Base-by-base conservation (phyloP, 2,113 vertebrate genomes). In the Struthidea cinerea region DNA sequence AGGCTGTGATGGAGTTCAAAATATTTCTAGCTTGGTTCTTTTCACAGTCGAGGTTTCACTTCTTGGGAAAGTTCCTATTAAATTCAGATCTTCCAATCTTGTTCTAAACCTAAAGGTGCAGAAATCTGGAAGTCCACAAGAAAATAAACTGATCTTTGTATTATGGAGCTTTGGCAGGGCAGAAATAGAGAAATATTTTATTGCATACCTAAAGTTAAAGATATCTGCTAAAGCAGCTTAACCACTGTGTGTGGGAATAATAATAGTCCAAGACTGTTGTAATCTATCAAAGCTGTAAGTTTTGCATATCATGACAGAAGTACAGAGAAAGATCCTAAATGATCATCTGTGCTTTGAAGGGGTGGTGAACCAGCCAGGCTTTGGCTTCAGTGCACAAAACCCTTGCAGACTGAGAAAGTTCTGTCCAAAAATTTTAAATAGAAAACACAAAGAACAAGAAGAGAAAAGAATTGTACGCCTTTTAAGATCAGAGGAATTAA, bases 161-260 rank as follows among this genome's bases (percentile, higher is more conserved):
- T 73, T 76, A 17, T 1, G 21, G 27, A 35, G 6, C 52, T 47
- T n/a, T 22, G 8, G 1, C 3, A 1, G 1, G 6, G 27, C 32
- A 9, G 24, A 35, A 55, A 55, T 9, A 16, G 11, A 74, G 44
- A 70, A 81, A 16, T 50, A 46, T 5, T 79, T 80, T 59, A 39
- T 50, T 42, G 37, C 15, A 32, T 42, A 56, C 21, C 56, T 24
- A 2, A 90, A 64, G 39, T 44, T 67, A 75, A 67, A 46, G 33
- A 22, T 44, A 44, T 9, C 60, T 60, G 22, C 41, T 85, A 19
- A 49, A 35, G 63, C 53, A 57, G 47, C 47, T 75, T 20, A 33
- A 0, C 3, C 16, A 32, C 24, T 23, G 6, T 55, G 3, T 10
- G 11, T 28, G 22, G 28, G 6, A 67, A 53, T 37, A 42, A 24